Evolutionary conservation across 2,113 vertebrate species (phyloP).

Genomic region (Pseudopodoces humilis): DNA sequence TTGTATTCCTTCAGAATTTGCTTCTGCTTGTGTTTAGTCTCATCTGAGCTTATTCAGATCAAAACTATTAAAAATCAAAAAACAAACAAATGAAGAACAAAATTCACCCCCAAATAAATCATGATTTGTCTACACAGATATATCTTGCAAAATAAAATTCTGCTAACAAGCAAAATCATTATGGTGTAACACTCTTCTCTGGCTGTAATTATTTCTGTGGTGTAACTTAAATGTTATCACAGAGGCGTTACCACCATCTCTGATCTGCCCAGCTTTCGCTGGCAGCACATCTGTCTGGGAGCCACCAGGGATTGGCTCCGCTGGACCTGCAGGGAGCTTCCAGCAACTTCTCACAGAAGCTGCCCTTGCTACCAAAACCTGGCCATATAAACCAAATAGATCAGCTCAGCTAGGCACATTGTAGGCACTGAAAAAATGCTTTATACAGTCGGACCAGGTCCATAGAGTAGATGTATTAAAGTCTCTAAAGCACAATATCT

Average conservation of each 20-base stretch:
- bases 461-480: not conserved
- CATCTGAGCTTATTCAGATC: not conserved
- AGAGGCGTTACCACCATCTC: not conserved
- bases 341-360: not conserved
- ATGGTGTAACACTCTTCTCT: not conserved
- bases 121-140: not conserved
- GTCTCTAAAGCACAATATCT: not conserved
- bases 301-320: not conserved
- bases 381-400: not conserved
- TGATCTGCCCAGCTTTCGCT: not conserved
- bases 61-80: not conserved
- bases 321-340: not conserved
- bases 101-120: not conserved
- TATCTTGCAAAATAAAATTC: not conserved
- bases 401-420: not conserved
- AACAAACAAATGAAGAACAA: not conserved
- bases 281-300: not conserved
- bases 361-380: not conserved
- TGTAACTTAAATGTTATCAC: not conserved
- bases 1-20: not conserved
- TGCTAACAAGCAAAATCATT: not conserved
- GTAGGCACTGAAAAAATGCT: not conserved
- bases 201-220: not conserved
- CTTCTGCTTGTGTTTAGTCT: not conserved
- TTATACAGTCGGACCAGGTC: not conserved